Percentiles rank a stretch among this genome's conserved stretches.
These are phyloP conservation scores for Drosophila paranaensis DNA, from an alignment of 2,888 invertebrate species.

Conservation along the genomic window DNA sequence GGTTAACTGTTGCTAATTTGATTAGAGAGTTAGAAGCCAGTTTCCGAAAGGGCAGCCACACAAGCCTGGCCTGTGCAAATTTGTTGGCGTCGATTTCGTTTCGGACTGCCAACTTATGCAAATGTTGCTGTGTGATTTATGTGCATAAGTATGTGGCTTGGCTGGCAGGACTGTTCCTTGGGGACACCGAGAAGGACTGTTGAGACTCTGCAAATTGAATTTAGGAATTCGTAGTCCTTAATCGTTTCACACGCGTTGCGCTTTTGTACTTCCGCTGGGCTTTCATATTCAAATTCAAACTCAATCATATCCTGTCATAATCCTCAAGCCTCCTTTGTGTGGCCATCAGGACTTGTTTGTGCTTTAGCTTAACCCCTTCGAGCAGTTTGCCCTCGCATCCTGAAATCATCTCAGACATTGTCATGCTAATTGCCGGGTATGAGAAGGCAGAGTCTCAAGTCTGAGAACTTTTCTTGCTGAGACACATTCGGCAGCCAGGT, in stretches of 20 bases:
- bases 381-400: constrained; percentile 42
- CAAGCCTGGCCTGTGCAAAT: constrained; percentile 41
- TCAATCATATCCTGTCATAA: constrained; percentile 72
- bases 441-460: constrained; percentile 25
- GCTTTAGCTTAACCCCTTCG: constrained; percentile 41
- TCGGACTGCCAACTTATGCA: constrained; percentile 73
- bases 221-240: constrained; percentile 35
- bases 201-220: constrained; percentile 51
- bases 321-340: constrained; percentile 49
- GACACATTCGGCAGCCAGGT: constrained; percentile 53
- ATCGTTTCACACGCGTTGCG: constrained; percentile 69
- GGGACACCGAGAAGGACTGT: constrained; percentile 39
- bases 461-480: constrained; percentile 35
- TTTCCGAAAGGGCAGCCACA: constrained; percentile 17
- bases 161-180: constrained; percentile 51
- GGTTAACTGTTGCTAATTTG: constrained; percentile 83
- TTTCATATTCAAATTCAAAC: constrained; percentile 58
- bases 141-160: constrained; percentile 37
- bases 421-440: constrained; percentile 69
- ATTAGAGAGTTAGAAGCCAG: constrained; percentile 72
- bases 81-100: constrained; percentile 53
- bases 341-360: constrained; percentile 56
- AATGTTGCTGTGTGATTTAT: constrained; percentile 58
- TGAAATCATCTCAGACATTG: constrained; percentile 53
- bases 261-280: constrained; percentile 46